These are phyloP conservation scores for Thecocarcelia acutangulata DNA, from an alignment of 2,888 invertebrate species.

Conservation along the genomic window DNA sequence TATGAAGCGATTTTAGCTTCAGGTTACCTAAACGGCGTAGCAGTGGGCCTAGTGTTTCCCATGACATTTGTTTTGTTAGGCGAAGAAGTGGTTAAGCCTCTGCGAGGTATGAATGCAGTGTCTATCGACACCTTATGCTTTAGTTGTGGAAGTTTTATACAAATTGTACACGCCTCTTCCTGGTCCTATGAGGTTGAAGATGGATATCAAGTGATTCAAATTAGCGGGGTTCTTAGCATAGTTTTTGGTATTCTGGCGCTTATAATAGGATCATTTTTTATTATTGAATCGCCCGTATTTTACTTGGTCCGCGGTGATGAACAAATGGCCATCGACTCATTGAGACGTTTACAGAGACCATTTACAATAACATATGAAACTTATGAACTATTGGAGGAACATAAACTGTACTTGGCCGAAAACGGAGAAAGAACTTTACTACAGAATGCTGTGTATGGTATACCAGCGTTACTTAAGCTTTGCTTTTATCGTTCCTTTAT, in stretches of 20 bases:
- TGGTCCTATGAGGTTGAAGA: neutral
- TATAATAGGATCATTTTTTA: conserved; percentile 62
- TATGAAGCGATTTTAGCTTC: conserved; percentile 68
- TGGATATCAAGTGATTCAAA: conserved; percentile 53
- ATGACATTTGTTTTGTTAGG: conserved; percentile 75
- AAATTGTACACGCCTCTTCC: conserved; percentile 68
- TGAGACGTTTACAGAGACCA: conserved; percentile 75
- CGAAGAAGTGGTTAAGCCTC: conserved; percentile 72
- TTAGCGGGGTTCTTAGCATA: conserved; percentile 73
- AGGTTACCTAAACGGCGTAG: conserved; percentile 77
- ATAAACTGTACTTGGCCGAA: conserved; percentile 74
- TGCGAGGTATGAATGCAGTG: conserved; percentile 72
- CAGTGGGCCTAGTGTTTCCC: conserved; percentile 75
- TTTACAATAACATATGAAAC: conserved; percentile 72
- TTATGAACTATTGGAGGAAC: conserved; percentile 74
- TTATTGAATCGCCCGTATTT: conserved; percentile 76
- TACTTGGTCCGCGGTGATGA: conserved; percentile 74
- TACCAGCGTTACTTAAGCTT: conserved; percentile 73
- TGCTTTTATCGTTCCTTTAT: conserved; percentile 72
- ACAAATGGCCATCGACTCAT: conserved; percentile 73
- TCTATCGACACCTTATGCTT: conserved; percentile 71
- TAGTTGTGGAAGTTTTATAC: conserved; percentile 73
- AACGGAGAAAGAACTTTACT: conserved; percentile 69
- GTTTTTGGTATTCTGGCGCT: conserved; percentile 72
- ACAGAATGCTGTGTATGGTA: conserved; percentile 68